Conservation (phyloP, 2,888 invertebrate genomes). For the Acronicta leporina region DNA sequence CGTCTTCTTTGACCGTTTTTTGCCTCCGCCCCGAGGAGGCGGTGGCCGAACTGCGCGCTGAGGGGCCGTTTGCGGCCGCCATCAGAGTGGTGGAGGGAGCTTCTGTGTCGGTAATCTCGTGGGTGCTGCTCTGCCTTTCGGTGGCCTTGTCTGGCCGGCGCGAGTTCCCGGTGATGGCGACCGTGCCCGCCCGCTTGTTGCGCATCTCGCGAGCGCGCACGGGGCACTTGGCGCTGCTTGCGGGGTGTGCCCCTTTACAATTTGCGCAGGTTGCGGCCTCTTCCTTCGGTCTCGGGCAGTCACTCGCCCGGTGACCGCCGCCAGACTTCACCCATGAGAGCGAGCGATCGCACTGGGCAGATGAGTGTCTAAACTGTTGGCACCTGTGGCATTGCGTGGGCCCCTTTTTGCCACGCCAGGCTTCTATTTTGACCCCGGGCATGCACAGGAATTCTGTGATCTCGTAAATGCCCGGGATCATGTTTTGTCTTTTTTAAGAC, state of each 20-base stretch:
- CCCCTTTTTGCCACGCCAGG: conserved; percentile 29
- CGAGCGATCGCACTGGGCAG: conserved; percentile 23
- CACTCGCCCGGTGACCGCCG: conserved; percentile 12
- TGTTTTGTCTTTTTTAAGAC: background rate
- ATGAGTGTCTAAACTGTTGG: too few relatives aligned
- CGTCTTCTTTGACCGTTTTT: background rate
- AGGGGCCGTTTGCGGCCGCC: background rate
- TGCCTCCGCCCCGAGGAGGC: background rate
- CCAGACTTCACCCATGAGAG: conserved; percentile 27
- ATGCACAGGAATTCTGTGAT: too few relatives aligned
- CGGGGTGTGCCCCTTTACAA: too few relatives aligned
- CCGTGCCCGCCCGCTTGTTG: too few relatives aligned
- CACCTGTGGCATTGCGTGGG: conserved; percentile 42
- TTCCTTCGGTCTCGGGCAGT: conserved; percentile 18
- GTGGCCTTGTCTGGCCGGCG: background rate
- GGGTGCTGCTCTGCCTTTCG: background rate
- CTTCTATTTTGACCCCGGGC: conserved; percentile 30
- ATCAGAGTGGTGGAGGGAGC: background rate
- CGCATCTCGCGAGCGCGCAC: too few relatives aligned
- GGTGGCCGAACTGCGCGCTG: too few relatives aligned
- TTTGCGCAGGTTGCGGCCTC: conserved; percentile 34
- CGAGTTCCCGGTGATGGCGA: background rate
- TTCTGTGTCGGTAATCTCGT: too few relatives aligned
- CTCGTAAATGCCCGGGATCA: background rate
- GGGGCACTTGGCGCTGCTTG: too few relatives aligned